Evolutionary conservation across 1,140 invertebrate genomes (phyloP).

Genomic region (Panulirus ornatus): DNA sequence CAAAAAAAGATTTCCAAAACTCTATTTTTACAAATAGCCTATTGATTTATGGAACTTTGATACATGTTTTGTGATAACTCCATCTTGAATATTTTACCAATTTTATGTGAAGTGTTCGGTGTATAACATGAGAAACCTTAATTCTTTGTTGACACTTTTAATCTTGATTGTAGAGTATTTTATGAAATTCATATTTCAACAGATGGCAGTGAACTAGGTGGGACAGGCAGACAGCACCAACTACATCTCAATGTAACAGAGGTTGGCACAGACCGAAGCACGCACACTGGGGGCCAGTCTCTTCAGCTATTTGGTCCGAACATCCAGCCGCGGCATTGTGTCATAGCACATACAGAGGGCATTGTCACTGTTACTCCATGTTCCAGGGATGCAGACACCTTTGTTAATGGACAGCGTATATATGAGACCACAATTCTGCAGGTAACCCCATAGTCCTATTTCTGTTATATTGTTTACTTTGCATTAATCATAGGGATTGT

Average conservation of each 20-base stretch:
- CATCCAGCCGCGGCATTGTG: constrained; percentile 94
- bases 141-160: too few relatives aligned
- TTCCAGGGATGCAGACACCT: constrained; percentile 94
- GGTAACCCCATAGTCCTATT: constrained; percentile 78
- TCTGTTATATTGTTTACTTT: too few relatives aligned
- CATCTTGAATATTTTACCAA: too few relatives aligned
- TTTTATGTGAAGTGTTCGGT: too few relatives aligned
- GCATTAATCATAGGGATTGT: too few relatives aligned
- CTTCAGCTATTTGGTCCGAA: constrained; percentile 84
- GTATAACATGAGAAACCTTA: too few relatives aligned
- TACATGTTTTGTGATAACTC: too few relatives aligned
- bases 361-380: constrained; percentile 96
- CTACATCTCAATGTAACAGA: constrained; percentile 86
- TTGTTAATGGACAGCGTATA: constrained; percentile 94
- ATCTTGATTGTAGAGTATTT: neutral
- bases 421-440: constrained; percentile 95
- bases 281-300: constrained; percentile 78
- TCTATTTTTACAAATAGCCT: too few relatives aligned
- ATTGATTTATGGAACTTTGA: too few relatives aligned
- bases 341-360: constrained; percentile 92
- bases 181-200: constrained; percentile 75
- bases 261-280: constrained; percentile 83
- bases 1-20: too few relatives aligned
- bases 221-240: constrained; percentile 80
- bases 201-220: constrained; percentile 80